phyloP scores from a whole-genome alignment of 1,140 invertebrate species.

The Caenorhabditis elegans region DNA sequence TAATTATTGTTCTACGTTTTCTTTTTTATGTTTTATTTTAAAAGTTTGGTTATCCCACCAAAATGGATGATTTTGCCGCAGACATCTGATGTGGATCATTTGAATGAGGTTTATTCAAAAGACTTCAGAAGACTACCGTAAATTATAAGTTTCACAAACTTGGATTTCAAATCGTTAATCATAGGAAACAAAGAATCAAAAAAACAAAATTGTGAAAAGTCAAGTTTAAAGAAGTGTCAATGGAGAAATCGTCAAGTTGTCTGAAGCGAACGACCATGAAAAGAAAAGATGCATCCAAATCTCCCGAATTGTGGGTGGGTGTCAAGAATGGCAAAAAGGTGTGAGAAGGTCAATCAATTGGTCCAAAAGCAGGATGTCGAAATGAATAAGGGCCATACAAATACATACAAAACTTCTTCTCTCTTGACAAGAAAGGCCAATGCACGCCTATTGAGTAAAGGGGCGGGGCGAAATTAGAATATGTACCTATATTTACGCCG shows the following conservation, averaged over 20 bases:
- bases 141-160: no score
- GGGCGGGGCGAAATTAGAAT: conserved; percentile 11
- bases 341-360: conserved; percentile 21
- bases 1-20: no score
- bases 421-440: conserved; percentile 8
- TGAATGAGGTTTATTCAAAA: no score
- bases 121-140: no score
- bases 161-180: no score
- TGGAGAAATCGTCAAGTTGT: conserved; percentile 7
- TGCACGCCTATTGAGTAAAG: not conserved
- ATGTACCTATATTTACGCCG: not conserved
- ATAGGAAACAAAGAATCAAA: not conserved
- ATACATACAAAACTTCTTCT: conserved; percentile 7
- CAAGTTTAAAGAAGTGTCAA: conserved; percentile 4
- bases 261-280: conserved; percentile 26
- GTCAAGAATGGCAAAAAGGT: conserved; percentile 31
- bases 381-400: not conserved
- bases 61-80: no score
- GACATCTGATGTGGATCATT: no score
- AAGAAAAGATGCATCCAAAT: not conserved
- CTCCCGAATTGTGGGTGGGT: not conserved
- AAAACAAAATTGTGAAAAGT: not conserved
- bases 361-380: not conserved
- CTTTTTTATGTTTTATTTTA: no score
- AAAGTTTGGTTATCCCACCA: no score